Conservation (phyloP, 2,888 invertebrate species). For the Chironomus riparius region DNA sequence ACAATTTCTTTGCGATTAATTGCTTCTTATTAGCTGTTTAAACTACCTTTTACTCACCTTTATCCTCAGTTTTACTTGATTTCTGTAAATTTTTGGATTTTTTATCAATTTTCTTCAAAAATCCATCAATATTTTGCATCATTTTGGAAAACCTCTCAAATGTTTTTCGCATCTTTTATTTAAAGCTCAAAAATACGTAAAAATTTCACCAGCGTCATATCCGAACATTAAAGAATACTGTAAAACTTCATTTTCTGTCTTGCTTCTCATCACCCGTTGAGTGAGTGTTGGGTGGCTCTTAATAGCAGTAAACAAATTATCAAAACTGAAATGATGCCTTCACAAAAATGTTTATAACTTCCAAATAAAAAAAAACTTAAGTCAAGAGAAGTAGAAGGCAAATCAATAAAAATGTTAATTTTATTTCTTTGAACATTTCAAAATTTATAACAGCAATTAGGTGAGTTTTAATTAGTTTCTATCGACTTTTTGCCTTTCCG, state of each 20-base stretch:
- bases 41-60: no score
- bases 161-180: no score
- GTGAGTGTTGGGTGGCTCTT: neutral
- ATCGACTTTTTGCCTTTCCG: slow-evolving; percentile 7
- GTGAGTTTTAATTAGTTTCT: slow-evolving; percentile 23
- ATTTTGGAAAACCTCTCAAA: no score
- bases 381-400: neutral
- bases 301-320: neutral
- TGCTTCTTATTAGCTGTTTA: no score
- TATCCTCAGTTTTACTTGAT: no score
- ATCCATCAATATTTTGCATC: no score
- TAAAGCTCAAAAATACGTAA: no score
- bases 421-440: neutral
- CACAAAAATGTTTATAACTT: neutral
- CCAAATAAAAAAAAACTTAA: neutral
- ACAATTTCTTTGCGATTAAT: no score
- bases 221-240: no score
- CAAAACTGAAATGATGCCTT: neutral
- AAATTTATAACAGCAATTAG: slow-evolving; percentile 20
- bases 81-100: no score
- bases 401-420: slow-evolving; percentile 25
- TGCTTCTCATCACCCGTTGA: neutral
- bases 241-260: neutral
- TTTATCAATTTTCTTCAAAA: no score
- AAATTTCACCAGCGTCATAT: no score